phyloP scores from a whole-genome alignment of 2,888 invertebrate genomes.

The Eristalis pertinax region DNA sequence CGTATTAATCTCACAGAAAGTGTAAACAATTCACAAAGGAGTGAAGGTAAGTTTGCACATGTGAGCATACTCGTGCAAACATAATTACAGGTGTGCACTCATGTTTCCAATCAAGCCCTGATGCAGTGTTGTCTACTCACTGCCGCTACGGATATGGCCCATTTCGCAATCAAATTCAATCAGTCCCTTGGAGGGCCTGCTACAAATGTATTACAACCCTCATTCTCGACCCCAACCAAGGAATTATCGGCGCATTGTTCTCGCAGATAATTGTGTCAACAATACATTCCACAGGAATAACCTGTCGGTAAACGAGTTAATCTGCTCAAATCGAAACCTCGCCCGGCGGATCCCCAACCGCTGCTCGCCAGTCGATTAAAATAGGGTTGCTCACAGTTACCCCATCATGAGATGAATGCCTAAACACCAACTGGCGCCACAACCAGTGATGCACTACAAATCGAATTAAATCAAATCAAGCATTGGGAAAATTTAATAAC shows the following conservation, averaged over 20 bases:
- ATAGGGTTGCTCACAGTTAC: slow-evolving; percentile 37
- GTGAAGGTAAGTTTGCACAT: neutral
- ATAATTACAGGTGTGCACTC: neutral
- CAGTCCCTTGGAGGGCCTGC: neutral
- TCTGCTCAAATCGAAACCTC: slow-evolving; percentile 60
- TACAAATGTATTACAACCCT: neutral
- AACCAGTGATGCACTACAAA: slow-evolving; percentile 56
- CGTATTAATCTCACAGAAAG: neutral
- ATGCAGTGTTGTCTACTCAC: neutral
- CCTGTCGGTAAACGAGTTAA: slow-evolving; percentile 59
- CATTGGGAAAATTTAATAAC: slow-evolving; percentile 68
- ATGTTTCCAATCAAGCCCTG: neutral
- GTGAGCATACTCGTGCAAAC: neutral
- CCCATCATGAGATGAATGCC: slow-evolving; percentile 31
- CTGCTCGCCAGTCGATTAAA: slow-evolving; percentile 53
- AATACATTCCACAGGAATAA: slow-evolving; percentile 49
- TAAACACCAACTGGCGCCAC: slow-evolving; percentile 51
- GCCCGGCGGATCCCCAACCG: neutral
- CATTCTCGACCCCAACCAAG: slow-evolving; percentile 10
- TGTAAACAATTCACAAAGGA: neutral
- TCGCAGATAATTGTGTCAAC: slow-evolving; percentile 58
- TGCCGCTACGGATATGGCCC: neutral
- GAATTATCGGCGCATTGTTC: neutral
- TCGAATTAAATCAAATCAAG: slow-evolving; percentile 71
- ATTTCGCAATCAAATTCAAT: neutral